phyloP scores from a whole-genome alignment of 2,888 invertebrate genomes.

The Eumacrocentrus americanus region DNA sequence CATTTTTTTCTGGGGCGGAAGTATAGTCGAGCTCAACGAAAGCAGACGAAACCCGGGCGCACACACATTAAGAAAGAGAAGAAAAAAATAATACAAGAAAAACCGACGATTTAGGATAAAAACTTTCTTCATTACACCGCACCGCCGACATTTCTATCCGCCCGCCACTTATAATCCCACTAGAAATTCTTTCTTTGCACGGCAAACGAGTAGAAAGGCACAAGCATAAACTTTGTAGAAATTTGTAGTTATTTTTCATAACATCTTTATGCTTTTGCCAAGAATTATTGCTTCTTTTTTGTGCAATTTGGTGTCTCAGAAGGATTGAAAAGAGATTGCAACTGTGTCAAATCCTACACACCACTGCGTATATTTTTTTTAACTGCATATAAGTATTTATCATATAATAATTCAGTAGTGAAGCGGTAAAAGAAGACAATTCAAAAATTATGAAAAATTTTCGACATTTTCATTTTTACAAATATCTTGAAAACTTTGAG shows the following conservation, averaged over 20 bases:
- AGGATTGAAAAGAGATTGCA: slow-evolving; percentile 36
- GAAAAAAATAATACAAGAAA: too few species aligned
- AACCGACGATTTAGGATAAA: slow-evolving; percentile 30
- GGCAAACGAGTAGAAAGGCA: neutral
- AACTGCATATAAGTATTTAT: neutral
- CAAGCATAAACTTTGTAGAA: neutral
- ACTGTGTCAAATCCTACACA: slow-evolving; percentile 48
- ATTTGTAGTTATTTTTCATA: neutral
- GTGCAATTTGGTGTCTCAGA: slow-evolving; percentile 28
- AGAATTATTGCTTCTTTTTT: neutral
- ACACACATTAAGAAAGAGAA: neutral
- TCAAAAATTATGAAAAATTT: too few species aligned
- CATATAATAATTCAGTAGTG: neutral
- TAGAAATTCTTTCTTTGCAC: neutral
- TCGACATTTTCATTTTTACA: too few species aligned
- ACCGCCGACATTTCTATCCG: slow-evolving; percentile 5
- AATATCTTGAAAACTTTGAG: too few species aligned
- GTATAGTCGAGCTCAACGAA: neutral
- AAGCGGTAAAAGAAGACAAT: too few species aligned
- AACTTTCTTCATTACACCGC: slow-evolving; percentile 35
- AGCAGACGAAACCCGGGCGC: neutral
- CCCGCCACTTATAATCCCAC: neutral
- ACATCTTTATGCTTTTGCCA: neutral
- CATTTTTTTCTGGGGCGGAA: neutral
- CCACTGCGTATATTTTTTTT: slow-evolving; percentile 10